Evolutionary conservation across 2,113 vertebrate genomes (phyloP), one percentile per base, ranked within the genome.

Genomic region (Mesoclemmys tuberculata): DNA sequence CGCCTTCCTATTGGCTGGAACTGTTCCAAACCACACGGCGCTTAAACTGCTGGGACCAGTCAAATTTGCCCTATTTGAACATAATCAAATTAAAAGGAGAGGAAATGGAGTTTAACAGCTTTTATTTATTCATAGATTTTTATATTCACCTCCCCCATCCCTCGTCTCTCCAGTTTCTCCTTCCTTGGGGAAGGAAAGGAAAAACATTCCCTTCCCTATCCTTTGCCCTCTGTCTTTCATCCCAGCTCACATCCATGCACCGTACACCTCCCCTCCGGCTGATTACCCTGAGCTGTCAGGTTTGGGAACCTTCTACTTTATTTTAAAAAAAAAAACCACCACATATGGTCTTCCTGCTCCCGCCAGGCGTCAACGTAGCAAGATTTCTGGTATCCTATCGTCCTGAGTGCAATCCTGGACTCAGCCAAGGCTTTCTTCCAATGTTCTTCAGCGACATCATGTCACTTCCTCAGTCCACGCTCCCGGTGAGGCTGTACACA

Each of bases 1-100:
- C 94, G 52, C 96, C 93, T 96, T 97, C 94, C 89, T 94, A 96
- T 97, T 96, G 97, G 97, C 97, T 95, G 94, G 91, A 96, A 96
- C 94, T 95, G 89, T 93, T 97, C 91, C 0, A 2, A 96, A 95
- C 96, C 0, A 46, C 94, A 90, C 1, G 14, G 84, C 41, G 1
- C 87, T 82, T 94, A 82, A 95, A 91, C 87, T 97, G 91, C 96
- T 93, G 93, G 96, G 94, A 94, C 94, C 92, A 90, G 96, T 54
- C 82, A 56, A 95, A 95, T 97, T 97, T 94, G 94, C 82, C 85
- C 80, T 80, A 86, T 77, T 68, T 41, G 4, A 56, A 84, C 64
- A 88, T 75, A 86, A 85, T 29, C 75, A 68, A 71, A 38, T 64
- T 74, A 88, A 95, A 93, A 92, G 4, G 2, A 86, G 93, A 94